These are phyloP conservation scores for Spilosoma lubricipeda DNA, from an alignment of 2,888 invertebrate genomes.

Conservation along the genomic window DNA sequence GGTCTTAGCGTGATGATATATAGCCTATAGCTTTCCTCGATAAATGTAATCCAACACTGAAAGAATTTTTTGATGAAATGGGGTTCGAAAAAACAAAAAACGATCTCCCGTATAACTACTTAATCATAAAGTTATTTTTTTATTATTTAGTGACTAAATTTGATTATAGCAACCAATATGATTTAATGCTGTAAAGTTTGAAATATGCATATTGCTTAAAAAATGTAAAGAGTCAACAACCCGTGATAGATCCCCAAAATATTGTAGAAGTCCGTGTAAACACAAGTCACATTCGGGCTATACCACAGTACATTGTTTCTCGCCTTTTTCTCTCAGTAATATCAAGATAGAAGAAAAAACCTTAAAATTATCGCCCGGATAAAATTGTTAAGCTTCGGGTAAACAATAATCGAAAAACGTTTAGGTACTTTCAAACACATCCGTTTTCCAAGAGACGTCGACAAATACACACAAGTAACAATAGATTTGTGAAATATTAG, in stretches of 20 bases:
- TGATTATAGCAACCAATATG: background rate
- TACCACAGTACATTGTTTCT: background rate
- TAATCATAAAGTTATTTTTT: too few relatives aligned
- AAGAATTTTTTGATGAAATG: too few relatives aligned
- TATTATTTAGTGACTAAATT: background rate
- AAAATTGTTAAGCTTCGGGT: background rate
- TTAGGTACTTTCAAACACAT: constrained; percentile 1
- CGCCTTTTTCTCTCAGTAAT: too few relatives aligned
- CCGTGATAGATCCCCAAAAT: background rate
- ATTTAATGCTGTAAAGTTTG: background rate
- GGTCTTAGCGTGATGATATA: too few relatives aligned
- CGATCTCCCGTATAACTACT: too few relatives aligned
- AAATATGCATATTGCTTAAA: background rate
- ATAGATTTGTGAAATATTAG: constrained; percentile 31
- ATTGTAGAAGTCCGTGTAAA: background rate
- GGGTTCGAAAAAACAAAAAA: too few relatives aligned
- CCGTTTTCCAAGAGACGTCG: constrained; percentile 20
- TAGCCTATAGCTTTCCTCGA: too few relatives aligned
- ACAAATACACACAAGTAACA: constrained; percentile 30
- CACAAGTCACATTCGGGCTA: background rate
- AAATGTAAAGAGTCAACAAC: background rate
- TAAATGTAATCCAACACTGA: too few relatives aligned
- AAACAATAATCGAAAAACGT: constrained; percentile 5
- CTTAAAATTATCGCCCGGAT: background rate
- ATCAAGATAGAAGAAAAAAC: background rate